Conservation (phyloP, 2,888 invertebrate species). For the Parascotia fuliginaria region DNA sequence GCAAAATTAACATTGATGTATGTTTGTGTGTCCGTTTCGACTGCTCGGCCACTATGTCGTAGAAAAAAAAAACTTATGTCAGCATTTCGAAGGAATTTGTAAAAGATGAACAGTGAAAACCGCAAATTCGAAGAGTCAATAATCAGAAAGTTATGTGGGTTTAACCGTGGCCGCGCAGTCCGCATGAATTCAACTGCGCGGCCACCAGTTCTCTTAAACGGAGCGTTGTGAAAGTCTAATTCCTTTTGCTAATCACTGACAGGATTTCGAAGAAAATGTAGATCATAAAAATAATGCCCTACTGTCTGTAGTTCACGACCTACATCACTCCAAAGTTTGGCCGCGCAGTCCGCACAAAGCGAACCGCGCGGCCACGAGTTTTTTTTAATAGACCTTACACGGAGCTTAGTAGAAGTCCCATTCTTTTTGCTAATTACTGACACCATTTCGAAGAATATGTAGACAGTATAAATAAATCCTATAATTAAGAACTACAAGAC, state of each 20-base stretch:
- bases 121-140: slow-evolving; percentile 6
- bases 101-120: slow-evolving; percentile 7
- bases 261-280: slow-evolving; percentile 15
- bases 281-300: slow-evolving; percentile 15
- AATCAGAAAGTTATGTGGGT: slow-evolving; percentile 13
- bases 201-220: slow-evolving; percentile 2
- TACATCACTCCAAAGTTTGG: slow-evolving; percentile 16
- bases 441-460: slow-evolving; percentile 13
- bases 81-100: slow-evolving; percentile 14
- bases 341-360: slow-evolving; percentile 10
- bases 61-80: slow-evolving; percentile 17
- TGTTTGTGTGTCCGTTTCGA: slow-evolving; percentile 1
- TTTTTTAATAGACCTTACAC: slow-evolving; percentile 11
- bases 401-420: slow-evolving; percentile 11
- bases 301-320: slow-evolving; percentile 14
- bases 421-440: slow-evolving; percentile 15
- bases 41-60: not conserved
- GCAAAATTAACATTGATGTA: too few species aligned
- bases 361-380: slow-evolving; percentile 9
- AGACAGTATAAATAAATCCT: slow-evolving; percentile 15
- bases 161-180: slow-evolving; percentile 15
- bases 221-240: slow-evolving; percentile 15
- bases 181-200: slow-evolving; percentile 11
- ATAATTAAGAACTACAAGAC: slow-evolving; percentile 13
- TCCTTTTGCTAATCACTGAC: slow-evolving; percentile 14